phyloP scores from a whole-genome alignment of 2,888 invertebrate genomes.

The Masnerella sp. region DNA sequence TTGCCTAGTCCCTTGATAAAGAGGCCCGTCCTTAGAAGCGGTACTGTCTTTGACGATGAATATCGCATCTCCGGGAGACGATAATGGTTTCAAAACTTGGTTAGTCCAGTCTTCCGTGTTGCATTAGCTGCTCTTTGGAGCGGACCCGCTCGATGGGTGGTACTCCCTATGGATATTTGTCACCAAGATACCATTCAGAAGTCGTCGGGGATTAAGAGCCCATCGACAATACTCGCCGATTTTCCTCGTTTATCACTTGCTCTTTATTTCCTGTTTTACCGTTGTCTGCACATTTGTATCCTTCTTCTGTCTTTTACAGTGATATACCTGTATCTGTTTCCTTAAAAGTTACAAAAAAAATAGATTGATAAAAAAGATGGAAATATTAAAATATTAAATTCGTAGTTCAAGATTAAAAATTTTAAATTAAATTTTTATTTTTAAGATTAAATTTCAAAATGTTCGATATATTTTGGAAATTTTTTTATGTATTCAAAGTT shows the following conservation, averaged over 20 bases:
- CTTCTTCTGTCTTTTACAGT: slow-evolving; percentile 1
- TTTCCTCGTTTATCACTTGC: slow-evolving; percentile 28
- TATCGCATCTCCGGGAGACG: slow-evolving; percentile 36
- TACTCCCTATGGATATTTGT: slow-evolving; percentile 36
- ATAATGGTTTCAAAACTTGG: slow-evolving; percentile 48
- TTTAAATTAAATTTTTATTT: too few species aligned
- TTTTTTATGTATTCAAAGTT: too few species aligned
- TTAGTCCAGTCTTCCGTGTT: slow-evolving; percentile 44
- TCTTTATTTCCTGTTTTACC: slow-evolving; percentile 21
- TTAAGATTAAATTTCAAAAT: too few species aligned
- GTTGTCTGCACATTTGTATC: slow-evolving; percentile 13
- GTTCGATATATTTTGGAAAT: too few species aligned
- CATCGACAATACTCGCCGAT: slow-evolving; percentile 26
- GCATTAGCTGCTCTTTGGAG: slow-evolving; percentile 27
- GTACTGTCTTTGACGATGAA: slow-evolving; percentile 40
- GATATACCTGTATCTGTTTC: too few species aligned
- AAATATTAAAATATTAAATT: too few species aligned
- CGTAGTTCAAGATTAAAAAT: too few species aligned
- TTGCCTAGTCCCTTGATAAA: slow-evolving; percentile 27
- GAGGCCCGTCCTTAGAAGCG: slow-evolving; percentile 15
- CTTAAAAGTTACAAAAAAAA: too few species aligned
- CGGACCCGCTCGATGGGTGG: slow-evolving; percentile 28
- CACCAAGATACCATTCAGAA: slow-evolving; percentile 35
- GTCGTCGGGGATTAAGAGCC: slow-evolving; percentile 33
- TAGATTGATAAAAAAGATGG: too few species aligned